phyloP scores from a whole-genome alignment of 2,113 vertebrate species.

The Sapayoa aenigma region DNA sequence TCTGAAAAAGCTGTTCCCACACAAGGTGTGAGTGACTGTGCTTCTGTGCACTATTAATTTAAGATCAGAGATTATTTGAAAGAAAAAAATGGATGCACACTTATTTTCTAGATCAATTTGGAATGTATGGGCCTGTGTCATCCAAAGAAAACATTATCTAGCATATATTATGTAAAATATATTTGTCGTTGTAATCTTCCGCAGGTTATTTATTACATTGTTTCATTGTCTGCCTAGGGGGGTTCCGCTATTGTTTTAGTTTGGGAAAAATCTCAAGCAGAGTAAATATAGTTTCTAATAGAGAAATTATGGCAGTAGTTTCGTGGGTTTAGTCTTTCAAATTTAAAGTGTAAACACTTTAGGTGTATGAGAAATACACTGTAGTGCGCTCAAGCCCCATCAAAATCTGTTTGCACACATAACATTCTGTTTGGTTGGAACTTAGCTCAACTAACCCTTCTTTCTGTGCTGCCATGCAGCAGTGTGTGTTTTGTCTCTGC shows the following conservation, averaged over 20 bases:
- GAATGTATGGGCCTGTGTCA: neutral
- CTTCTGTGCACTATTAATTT: neutral
- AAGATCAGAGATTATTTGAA: neutral
- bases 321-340: neutral
- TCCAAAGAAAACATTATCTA: neutral
- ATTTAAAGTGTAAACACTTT: neutral
- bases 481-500: neutral
- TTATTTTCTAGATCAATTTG: neutral
- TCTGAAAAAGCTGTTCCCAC: neutral
- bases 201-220: neutral
- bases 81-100: neutral
- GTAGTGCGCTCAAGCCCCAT: neutral
- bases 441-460: accelerated
- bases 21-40: neutral
- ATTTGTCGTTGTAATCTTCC: neutral
- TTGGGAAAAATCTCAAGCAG: neutral
- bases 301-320: neutral
- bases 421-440: neutral
- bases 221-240: neutral
- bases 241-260: neutral
- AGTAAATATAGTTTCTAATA: neutral
- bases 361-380: neutral
- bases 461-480: neutral
- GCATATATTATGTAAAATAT: neutral
- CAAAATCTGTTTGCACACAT: neutral